A percentile compares a stretch with the other conserved stretches of the same genome.
Conservation (phyloP, 37 sponge, comb jelly and placozoan genomes). For the Halichondria panicea region DNA sequence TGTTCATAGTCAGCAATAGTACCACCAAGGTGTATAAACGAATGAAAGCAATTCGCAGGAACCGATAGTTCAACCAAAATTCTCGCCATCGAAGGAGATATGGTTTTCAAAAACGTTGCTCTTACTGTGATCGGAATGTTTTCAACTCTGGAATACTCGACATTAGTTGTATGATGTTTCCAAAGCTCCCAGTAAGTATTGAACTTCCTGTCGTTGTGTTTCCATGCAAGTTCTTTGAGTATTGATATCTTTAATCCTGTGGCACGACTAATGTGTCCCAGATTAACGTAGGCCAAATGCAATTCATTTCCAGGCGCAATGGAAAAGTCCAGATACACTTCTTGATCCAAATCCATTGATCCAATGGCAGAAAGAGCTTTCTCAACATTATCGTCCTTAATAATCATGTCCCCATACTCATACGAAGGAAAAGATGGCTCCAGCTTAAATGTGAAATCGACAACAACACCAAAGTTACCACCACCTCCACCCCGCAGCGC, state of each 20-base stretch:
- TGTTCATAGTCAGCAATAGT: not conserved
- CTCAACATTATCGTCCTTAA: not conserved
- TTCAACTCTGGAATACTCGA: too few relatives aligned
- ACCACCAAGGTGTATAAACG: conserved; percentile 24
- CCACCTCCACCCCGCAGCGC: conserved; percentile 61
- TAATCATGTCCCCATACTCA: not conserved
- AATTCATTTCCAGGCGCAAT: not conserved
- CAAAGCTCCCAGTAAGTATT: not conserved
- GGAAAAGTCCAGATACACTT: conserved; percentile 20
- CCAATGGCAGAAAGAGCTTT: not conserved
- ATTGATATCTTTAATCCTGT: too few relatives aligned
- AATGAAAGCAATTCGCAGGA: not conserved
- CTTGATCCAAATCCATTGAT: conserved; percentile 2
- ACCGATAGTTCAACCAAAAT: not conserved
- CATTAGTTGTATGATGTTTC: too few relatives aligned
- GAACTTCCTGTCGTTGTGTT: not conserved
- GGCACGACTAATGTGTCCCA: not conserved
- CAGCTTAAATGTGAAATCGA: conserved; percentile 1
- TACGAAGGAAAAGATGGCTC: not conserved
- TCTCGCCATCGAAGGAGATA: not conserved
- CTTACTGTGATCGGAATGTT: not conserved
- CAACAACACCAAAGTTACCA: conserved; percentile 46
- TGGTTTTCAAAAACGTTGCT: not conserved
- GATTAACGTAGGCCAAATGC: not conserved
- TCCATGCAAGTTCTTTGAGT: not conserved